A percentile compares a stretch with the other conserved stretches of the same genome.
Conservation (phyloP, 2,113 vertebrate genomes). For the Cololabis saira region DNA sequence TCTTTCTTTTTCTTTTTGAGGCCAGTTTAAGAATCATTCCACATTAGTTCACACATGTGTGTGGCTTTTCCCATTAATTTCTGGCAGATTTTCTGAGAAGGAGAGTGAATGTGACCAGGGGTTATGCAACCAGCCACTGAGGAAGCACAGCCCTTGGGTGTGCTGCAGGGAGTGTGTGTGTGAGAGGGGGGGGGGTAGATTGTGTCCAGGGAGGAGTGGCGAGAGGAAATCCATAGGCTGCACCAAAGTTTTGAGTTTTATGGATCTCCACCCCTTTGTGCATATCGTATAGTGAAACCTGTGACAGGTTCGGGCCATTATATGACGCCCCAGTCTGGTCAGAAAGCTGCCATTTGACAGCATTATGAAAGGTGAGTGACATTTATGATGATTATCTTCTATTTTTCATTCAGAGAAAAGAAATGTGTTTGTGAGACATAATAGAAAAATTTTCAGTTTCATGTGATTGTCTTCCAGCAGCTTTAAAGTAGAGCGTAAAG, state of each 20-base stretch:
- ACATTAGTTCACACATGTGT: conserved; percentile 2
- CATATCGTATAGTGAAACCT: conserved; percentile 63
- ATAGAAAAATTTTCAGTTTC: neutral
- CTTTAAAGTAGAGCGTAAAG: neutral
- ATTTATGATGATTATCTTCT: neutral
- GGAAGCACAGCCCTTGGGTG: conserved; percentile 76
- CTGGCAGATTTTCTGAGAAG: conserved; percentile 36
- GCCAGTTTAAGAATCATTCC: neutral
- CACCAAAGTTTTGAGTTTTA: conserved; percentile 54
- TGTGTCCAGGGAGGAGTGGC: conserved; percentile 28
- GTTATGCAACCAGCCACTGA: conserved; percentile 80
- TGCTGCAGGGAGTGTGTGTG: conserved; percentile 50
- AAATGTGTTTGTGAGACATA: neutral
- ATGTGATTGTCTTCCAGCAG: neutral
- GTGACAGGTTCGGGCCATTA: conserved; percentile 31
- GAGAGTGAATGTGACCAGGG: conserved; percentile 73
- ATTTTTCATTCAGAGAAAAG: neutral
- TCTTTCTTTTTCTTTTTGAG: no score
- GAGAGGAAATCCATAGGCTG: conserved; percentile 43
- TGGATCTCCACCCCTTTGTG: conserved; percentile 57
- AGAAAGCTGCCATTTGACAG: conserved; percentile 23
- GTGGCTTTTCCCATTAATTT: conserved; percentile 21
- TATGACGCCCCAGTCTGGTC: conserved; percentile 37
- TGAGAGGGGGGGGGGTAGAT: conserved; percentile 34
- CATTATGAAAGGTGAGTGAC: conserved; percentile 76